These are phyloP conservation scores for Plectropomus leopardus DNA, from an alignment of 2,113 vertebrate species.

Conservation along the genomic window DNA sequence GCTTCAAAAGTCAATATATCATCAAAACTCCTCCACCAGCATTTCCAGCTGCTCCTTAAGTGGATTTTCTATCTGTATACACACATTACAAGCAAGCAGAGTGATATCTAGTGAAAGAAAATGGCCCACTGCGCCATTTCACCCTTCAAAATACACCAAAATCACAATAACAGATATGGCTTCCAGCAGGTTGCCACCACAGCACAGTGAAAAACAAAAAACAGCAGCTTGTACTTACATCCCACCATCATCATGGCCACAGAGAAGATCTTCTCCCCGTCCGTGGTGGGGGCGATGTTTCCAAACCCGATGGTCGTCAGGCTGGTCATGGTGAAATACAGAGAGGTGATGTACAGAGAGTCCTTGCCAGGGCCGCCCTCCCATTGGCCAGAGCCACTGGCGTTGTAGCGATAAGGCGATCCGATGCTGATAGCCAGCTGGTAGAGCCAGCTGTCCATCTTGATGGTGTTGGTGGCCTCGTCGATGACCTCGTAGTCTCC, in stretches of 20 bases:
- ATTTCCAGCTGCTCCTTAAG: background rate
- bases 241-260: conserved; percentile 99
- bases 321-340: conserved; percentile 99
- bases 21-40: background rate
- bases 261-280: conserved; percentile 98
- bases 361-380: conserved; percentile 97
- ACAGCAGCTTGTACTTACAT: conserved; percentile 88
- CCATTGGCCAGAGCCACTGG: conserved; percentile 93
- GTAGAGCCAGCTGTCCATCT: conserved; percentile 97
- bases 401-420: conserved; percentile 94
- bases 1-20: background rate
- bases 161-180: background rate
- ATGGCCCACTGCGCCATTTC: accelerated
- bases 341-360: conserved; percentile 96
- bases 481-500: conserved; percentile 98
- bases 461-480: conserved; percentile 93
- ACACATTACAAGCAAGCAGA: background rate
- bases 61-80: too few relatives aligned
- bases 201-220: background rate
- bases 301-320: conserved; percentile 98
- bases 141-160: background rate
- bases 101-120: background rate
- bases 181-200: background rate
- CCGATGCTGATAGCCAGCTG: conserved; percentile 94
- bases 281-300: conserved; percentile 96